phyloP scores from a whole-genome alignment of 2,113 vertebrate species.

The Lichenostomus cassidix region DNA sequence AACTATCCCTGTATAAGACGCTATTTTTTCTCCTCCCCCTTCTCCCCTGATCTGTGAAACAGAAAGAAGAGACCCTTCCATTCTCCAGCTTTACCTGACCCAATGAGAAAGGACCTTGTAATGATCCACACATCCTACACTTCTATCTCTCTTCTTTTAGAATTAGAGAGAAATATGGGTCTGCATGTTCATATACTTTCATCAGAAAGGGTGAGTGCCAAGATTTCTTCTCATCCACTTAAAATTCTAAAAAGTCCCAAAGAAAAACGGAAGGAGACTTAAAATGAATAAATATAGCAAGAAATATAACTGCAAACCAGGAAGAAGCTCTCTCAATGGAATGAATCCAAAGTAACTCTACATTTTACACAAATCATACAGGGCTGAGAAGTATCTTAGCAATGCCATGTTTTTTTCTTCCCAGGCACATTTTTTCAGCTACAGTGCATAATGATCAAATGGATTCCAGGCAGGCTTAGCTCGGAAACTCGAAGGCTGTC shows the following conservation, averaged over 20 bases:
- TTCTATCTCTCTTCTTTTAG: neutral
- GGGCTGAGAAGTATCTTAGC: neutral
- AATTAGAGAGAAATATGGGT: neutral
- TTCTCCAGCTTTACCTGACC: neutral
- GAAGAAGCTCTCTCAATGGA: neutral
- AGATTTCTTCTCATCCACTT: neutral
- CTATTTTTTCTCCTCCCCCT: neutral
- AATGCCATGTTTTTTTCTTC: constrained; percentile 23
- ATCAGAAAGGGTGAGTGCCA: neutral
- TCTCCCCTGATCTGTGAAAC: neutral
- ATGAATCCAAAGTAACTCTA: constrained; percentile 34
- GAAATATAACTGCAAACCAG: constrained; percentile 19
- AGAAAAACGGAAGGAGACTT: neutral
- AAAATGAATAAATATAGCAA: constrained; percentile 33
- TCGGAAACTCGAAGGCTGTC: constrained; percentile 37
- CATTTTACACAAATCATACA: constrained; percentile 32
- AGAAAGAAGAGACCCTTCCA: neutral
- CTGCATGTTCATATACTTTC: neutral
- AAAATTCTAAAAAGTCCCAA: neutral
- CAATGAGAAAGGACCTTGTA: neutral
- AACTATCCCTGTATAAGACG: neutral
- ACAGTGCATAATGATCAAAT: constrained; percentile 54
- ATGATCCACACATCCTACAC: neutral
- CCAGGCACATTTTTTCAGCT: constrained; percentile 46
- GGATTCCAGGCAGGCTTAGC: constrained; percentile 59